These are phyloP conservation scores for Plectus sambesii DNA, from an alignment of 1,140 invertebrate genomes.

Conservation along the genomic window DNA sequence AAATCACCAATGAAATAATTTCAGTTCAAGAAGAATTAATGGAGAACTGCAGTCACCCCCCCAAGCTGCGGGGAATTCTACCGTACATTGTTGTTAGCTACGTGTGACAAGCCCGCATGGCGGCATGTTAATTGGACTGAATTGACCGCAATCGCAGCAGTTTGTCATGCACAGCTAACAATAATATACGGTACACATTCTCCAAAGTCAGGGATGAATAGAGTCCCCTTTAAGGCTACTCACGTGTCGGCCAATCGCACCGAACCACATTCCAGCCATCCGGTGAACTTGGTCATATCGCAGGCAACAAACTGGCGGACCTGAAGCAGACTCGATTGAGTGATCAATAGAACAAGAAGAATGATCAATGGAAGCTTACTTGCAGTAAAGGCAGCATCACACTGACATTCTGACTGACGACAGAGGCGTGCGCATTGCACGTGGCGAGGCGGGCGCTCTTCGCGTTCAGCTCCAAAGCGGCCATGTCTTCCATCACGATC, in stretches of 20 bases:
- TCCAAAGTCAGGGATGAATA: too few relatives aligned
- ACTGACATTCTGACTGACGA: slow-evolving; percentile 29
- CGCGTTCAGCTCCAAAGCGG: slow-evolving; percentile 72
- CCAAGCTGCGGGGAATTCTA: too few relatives aligned
- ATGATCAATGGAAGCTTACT: too few relatives aligned
- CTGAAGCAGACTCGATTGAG: too few relatives aligned
- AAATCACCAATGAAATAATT: slow-evolving; percentile 40
- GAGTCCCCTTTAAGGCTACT: slow-evolving; percentile 77
- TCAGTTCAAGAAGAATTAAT: slow-evolving; percentile 83
- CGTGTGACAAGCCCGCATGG: too few relatives aligned
- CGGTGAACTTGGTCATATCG: slow-evolving; percentile 13
- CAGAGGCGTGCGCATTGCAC: slow-evolving; percentile 31
- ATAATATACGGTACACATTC: not conserved
- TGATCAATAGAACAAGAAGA: too few relatives aligned
- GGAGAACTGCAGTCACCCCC: too few relatives aligned
- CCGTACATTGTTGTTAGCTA: too few relatives aligned
- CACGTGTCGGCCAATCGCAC: slow-evolving; percentile 72
- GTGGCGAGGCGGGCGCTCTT: slow-evolving; percentile 23
- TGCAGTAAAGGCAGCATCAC: slow-evolving; percentile 23
- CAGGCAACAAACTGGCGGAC: too few relatives aligned
- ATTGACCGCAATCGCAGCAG: too few relatives aligned
- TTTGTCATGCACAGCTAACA: slow-evolving; percentile 25
- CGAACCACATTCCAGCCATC: slow-evolving; percentile 84
- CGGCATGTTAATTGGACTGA: too few relatives aligned
- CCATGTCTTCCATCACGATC: slow-evolving; percentile 74